These are phyloP conservation scores for Stenolophus ochropezus DNA, from an alignment of 2,888 invertebrate genomes.

Conservation along the genomic window DNA sequence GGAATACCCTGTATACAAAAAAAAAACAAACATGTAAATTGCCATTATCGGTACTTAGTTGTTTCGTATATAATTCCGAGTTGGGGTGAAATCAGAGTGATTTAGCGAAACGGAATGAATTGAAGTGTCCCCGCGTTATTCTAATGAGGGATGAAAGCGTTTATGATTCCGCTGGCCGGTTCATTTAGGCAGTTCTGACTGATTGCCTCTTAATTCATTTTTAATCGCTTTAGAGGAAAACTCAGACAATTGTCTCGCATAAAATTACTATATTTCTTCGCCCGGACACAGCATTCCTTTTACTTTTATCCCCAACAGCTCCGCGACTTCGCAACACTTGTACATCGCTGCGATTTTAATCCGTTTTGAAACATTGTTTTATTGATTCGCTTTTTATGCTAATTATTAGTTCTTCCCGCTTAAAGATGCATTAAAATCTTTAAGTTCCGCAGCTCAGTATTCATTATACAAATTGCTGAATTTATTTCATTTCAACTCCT, in stretches of 20 bases:
- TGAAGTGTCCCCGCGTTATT: not conserved
- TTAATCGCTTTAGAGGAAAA: constrained; percentile 9
- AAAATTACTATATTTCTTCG: constrained; percentile 21
- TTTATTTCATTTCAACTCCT: too few relatives aligned
- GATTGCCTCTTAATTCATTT: constrained; percentile 39
- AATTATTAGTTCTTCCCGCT: not conserved
- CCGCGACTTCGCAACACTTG: not conserved
- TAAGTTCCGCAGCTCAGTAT: too few relatives aligned
- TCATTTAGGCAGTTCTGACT: constrained; percentile 20
- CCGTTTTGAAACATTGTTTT: not conserved
- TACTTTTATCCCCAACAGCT: not conserved
- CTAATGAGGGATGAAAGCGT: constrained; percentile 44
- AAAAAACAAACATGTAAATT: too few relatives aligned
- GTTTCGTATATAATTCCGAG: too few relatives aligned
- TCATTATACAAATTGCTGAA: too few relatives aligned
- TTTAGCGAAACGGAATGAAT: not conserved
- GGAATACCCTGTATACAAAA: too few relatives aligned
- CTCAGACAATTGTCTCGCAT: constrained; percentile 6
- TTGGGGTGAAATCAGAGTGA: too few relatives aligned
- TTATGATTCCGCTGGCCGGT: constrained; percentile 1
- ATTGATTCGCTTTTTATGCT: not conserved
- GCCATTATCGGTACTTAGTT: too few relatives aligned
- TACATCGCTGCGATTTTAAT: not conserved
- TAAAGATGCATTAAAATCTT: not conserved
- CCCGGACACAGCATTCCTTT: not conserved